Evolutionary conservation across 2,113 vertebrate genomes (phyloP).

Genomic region (Lophotis ruficrista): DNA sequence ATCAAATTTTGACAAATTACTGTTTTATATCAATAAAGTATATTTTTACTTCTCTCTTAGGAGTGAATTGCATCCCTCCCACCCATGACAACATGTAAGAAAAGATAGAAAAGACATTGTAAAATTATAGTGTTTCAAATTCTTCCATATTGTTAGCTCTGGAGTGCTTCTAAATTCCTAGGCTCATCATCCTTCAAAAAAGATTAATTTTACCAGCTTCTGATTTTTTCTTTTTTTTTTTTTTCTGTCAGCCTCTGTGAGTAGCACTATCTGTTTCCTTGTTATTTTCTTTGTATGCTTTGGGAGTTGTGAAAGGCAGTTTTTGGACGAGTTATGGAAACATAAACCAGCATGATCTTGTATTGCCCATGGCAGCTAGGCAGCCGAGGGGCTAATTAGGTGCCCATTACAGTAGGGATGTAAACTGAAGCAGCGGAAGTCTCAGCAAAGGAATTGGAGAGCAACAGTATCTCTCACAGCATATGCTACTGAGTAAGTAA

Average conservation of each 20-base stretch:
- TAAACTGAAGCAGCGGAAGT: background rate
- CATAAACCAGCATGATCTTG: background rate
- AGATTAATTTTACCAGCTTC: background rate
- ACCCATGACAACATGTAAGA: background rate
- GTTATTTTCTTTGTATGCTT: background rate
- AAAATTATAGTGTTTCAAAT: background rate
- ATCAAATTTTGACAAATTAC: too few relatives aligned
- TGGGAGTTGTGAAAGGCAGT: background rate
- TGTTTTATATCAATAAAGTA: too few relatives aligned
- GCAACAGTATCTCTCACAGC: background rate
- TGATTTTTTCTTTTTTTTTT: background rate
- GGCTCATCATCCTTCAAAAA: background rate
- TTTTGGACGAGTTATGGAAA: background rate
- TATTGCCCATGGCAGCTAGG: background rate
- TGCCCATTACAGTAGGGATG: background rate
- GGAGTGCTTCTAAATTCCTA: background rate
- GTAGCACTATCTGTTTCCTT: background rate
- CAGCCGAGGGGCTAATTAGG: background rate
- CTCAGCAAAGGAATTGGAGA: background rate
- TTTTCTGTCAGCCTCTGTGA: background rate
- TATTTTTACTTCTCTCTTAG: too few relatives aligned
- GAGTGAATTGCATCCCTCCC: too few relatives aligned
- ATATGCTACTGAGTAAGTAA: background rate
- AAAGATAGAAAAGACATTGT: background rate
- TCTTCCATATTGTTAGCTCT: background rate